Conservation (phyloP, 2,113 vertebrate genomes). For the Ictalurus punctatus region DNA sequence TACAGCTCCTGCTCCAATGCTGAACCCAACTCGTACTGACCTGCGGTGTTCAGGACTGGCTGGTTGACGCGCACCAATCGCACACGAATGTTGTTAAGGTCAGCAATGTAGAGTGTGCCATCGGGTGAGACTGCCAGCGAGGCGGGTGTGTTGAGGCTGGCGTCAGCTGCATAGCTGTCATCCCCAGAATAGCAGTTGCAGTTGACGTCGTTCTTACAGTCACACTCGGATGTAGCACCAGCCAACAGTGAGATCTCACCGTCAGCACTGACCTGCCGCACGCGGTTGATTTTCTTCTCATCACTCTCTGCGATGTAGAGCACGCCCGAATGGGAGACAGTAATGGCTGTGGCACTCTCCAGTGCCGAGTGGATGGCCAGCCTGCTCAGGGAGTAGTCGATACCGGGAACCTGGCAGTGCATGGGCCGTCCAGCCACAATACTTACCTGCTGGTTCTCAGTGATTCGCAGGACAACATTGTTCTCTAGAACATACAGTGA, state of each 20-base stretch:
- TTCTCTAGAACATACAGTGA: constrained; percentile 89
- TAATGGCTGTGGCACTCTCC: constrained; percentile 86
- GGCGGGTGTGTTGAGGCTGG: constrained; percentile 83
- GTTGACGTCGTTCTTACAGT: constrained; percentile 90
- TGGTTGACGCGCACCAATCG: constrained; percentile 81
- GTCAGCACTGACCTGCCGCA: constrained; percentile 85
- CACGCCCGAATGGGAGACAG: constrained; percentile 84
- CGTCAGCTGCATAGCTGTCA: constrained; percentile 86
- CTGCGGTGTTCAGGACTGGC: constrained; percentile 75
- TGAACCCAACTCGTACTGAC: constrained; percentile 84
- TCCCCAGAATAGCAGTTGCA: constrained; percentile 89
- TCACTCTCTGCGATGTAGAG: constrained; percentile 90
- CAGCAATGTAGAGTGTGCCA: constrained; percentile 86
- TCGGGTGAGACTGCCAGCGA: constrained; percentile 86
- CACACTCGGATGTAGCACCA: constrained; percentile 85
- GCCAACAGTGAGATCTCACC: constrained; percentile 89
- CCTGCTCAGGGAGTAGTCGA: constrained; percentile 89
- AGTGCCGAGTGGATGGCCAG: constrained; percentile 88
- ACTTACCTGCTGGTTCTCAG: constrained; percentile 89
- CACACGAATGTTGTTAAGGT: constrained; percentile 88
- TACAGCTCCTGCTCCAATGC: constrained; percentile 86
- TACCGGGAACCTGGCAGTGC: constrained; percentile 91
- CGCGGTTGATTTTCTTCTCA: constrained; percentile 89
- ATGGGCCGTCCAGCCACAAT: constrained; percentile 88
- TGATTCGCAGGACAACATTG: constrained; percentile 87